phyloP scores from a whole-genome alignment of 2,797 vertebrate species.

The Coregonus suidteri region DNA sequence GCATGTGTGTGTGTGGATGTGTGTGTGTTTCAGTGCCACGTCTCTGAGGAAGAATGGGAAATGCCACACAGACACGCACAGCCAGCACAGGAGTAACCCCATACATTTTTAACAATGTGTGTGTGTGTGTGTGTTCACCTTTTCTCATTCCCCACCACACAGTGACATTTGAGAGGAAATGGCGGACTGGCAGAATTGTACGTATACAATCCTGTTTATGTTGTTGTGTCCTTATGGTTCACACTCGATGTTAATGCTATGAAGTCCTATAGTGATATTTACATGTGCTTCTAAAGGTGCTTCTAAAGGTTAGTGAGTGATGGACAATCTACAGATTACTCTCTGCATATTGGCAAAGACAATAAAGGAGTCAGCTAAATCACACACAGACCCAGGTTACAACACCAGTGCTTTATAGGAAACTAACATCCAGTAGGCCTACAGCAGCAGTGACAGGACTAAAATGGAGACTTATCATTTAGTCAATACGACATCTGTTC shows the following conservation, averaged over 20 bases:
- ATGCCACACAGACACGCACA: background rate
- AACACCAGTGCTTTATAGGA: background rate
- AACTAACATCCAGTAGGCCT: background rate
- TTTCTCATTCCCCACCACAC: slow-evolving; percentile 6
- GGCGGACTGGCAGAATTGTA: background rate
- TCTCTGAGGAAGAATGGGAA: background rate
- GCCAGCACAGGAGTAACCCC: background rate
- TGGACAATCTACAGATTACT: too few relatives aligned
- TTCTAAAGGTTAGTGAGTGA: too few relatives aligned
- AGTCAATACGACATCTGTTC: slow-evolving; percentile 12
- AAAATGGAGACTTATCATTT: slow-evolving; percentile 6
- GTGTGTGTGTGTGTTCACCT: slow-evolving; percentile 3
- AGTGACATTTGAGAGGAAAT: background rate
- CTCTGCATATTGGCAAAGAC: too few relatives aligned
- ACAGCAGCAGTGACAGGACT: background rate
- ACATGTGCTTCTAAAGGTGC: too few relatives aligned
- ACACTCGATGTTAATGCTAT: background rate
- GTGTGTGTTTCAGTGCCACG: background rate
- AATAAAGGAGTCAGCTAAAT: background rate
- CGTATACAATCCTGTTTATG: background rate
- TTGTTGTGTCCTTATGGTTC: background rate
- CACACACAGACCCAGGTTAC: background rate
- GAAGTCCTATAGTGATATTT: background rate
- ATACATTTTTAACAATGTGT: background rate
- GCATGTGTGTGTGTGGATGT: background rate